Evolutionary conservation across 2,113 vertebrate species (phyloP).

Genomic region (Cephalopterus ornatus): DNA sequence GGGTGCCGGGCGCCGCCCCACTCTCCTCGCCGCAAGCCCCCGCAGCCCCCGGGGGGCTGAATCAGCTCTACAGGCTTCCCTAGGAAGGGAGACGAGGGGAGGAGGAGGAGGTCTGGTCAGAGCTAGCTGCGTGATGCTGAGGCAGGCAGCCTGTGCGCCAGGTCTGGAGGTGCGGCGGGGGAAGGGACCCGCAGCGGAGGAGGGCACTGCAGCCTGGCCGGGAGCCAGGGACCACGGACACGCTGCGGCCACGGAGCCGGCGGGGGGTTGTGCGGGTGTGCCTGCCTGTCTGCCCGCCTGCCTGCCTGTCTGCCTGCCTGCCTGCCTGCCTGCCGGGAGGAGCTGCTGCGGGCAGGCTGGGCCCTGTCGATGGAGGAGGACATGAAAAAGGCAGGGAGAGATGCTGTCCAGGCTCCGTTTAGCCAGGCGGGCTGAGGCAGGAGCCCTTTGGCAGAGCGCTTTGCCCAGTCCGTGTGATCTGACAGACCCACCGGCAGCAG

Average conservation of each 20-base stretch:
- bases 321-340: not conserved
- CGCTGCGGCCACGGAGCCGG: not conserved
- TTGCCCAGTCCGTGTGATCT: rapidly evolving
- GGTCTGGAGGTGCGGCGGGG: not conserved
- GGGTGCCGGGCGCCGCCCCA: not conserved
- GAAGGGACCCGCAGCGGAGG: conserved; percentile 24
- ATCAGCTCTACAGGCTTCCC: not conserved
- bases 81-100: not conserved
- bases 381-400: not conserved
- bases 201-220: conserved; percentile 45
- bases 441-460: not conserved
- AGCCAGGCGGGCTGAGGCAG: not conserved
- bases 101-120: not conserved
- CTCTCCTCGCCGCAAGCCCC: too few species aligned
- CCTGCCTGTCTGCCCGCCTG: not conserved
- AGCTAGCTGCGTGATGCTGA: not conserved
- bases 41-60: not conserved
- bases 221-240: conserved; percentile 3
- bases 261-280: not conserved
- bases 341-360: not conserved
- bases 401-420: not conserved
- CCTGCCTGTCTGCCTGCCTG: not conserved
- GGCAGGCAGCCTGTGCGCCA: not conserved
- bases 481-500: not conserved
- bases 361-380: not conserved